These are phyloP conservation scores for Monodelphis domestica DNA, from an alignment of 2,797 vertebrate genomes.

Conservation along the genomic window DNA sequence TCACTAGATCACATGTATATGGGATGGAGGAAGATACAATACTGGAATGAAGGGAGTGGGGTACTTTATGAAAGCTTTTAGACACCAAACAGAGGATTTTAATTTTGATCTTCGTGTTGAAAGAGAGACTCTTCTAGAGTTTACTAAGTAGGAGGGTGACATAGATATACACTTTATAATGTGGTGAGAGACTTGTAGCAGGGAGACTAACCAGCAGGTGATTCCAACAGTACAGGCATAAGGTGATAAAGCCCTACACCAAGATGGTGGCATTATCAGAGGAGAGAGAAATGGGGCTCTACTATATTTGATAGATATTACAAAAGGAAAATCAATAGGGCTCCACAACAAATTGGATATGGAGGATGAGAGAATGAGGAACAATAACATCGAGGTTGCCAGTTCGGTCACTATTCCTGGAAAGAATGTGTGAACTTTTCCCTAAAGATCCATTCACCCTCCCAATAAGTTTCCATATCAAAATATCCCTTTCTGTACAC, in stretches of 20 bases:
- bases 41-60: background rate
- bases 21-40: background rate
- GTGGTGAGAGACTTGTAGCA: background rate
- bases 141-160: background rate
- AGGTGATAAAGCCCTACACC: background rate
- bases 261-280: background rate
- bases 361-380: background rate
- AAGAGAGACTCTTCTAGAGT: background rate
- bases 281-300: background rate
- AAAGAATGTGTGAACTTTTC: background rate
- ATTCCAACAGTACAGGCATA: background rate
- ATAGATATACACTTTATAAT: background rate
- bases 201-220: background rate
- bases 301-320: background rate
- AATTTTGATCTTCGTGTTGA: background rate
- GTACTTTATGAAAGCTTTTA: background rate
- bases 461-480: background rate
- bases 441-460: background rate
- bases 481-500: background rate
- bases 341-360: background rate
- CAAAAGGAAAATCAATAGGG: background rate
- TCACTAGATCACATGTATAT: background rate
- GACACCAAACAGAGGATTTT: background rate
- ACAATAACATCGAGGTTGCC: background rate
- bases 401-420: background rate